Percentiles rank a stretch among this genome's conserved stretches.
Evolutionary conservation across 2,113 vertebrate genomes (phyloP).

Genomic region (Epinephelus lanceolatus): DNA sequence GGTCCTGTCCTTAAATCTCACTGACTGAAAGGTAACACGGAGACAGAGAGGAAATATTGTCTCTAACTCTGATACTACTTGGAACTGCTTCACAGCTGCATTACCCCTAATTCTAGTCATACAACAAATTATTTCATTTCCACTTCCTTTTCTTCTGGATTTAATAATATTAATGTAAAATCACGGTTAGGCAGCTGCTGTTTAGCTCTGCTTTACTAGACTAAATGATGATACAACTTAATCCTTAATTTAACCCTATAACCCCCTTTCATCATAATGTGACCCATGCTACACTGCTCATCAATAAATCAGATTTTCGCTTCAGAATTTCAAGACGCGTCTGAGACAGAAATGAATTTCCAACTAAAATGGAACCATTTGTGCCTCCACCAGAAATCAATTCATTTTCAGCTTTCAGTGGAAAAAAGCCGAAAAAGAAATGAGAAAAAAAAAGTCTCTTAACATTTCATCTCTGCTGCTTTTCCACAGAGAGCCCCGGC

Average conservation of each 20-base stretch:
- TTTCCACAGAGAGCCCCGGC: slow-evolving; percentile 74
- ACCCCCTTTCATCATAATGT: slow-evolving; percentile 31
- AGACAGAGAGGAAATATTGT: slow-evolving; percentile 32
- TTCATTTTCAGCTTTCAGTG: slow-evolving; percentile 65
- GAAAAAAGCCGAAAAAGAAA: slow-evolving; percentile 51
- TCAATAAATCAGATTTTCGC: slow-evolving; percentile 63
- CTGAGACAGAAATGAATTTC: slow-evolving; percentile 55
- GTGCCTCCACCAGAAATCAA: slow-evolving; percentile 60
- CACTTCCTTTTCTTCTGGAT: background rate
- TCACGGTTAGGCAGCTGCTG: background rate
- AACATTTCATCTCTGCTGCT: slow-evolving; percentile 75
- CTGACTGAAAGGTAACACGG: slow-evolving; percentile 30
- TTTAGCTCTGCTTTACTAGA: background rate
- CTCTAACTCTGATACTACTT: background rate
- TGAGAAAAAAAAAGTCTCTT: slow-evolving; percentile 63
- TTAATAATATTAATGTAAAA: background rate
- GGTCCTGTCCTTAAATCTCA: slow-evolving; percentile 60
- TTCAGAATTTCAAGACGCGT: slow-evolving; percentile 45
- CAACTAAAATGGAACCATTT: slow-evolving; percentile 61
- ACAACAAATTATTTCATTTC: background rate
- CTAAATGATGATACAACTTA: slow-evolving; percentile 24
- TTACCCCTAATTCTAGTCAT: background rate
- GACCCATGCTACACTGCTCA: slow-evolving; percentile 35
- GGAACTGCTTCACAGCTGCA: slow-evolving; percentile 23
- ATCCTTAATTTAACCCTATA: slow-evolving; percentile 46